Evolutionary conservation across 2,113 vertebrate species (phyloP).

Genomic region (Festucalex cinctus): DNA sequence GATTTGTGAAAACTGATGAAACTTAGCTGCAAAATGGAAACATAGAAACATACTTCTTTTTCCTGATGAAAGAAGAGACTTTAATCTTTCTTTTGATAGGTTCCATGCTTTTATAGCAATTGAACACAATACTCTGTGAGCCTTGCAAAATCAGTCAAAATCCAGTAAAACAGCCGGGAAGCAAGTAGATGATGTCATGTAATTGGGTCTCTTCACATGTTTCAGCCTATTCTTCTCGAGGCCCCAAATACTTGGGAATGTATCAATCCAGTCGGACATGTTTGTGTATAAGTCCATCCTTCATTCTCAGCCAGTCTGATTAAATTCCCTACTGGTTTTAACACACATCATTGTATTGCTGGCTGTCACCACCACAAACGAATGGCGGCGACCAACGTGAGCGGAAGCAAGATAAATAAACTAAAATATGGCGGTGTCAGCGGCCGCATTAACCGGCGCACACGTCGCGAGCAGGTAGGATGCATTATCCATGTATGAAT

Average conservation of each 20-base stretch:
- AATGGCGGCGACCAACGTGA: constrained; percentile 55
- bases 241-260: constrained; percentile 28
- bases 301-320: neutral
- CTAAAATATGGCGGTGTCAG: constrained; percentile 69
- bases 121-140: too few relatives aligned
- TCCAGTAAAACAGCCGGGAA: too few relatives aligned
- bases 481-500: constrained; percentile 62
- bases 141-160: too few relatives aligned
- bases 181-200: too few relatives aligned
- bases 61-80: too few relatives aligned
- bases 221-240: neutral
- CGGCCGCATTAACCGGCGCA: constrained; percentile 48
- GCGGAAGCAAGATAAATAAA: constrained; percentile 64
- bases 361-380: constrained; percentile 50
- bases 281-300: neutral
- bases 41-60: too few relatives aligned
- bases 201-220: neutral
- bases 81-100: too few relatives aligned
- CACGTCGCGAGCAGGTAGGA: constrained; percentile 48
- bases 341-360: constrained; percentile 48
- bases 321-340: constrained; percentile 27
- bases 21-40: too few relatives aligned
- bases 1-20: too few relatives aligned
- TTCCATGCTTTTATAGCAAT: too few relatives aligned
- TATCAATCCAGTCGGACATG: constrained; percentile 33